Evolutionary conservation across 2,888 invertebrate species (phyloP).

Genomic region (Platycnemis pennipes): DNA sequence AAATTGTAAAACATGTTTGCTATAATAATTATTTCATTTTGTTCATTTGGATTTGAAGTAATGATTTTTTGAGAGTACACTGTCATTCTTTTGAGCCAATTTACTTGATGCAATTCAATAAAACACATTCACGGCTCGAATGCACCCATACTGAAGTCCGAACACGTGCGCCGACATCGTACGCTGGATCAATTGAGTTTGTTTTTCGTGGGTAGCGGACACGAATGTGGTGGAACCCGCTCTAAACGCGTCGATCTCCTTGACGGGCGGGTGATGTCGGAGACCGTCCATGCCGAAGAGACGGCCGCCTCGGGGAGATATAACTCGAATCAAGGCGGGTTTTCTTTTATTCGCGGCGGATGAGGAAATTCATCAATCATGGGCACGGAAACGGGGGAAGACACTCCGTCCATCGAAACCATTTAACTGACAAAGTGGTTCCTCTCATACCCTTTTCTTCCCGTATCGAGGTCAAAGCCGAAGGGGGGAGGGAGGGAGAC

Average conservation of each 20-base stretch:
- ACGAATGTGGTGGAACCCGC: not conserved
- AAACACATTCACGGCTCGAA: no score
- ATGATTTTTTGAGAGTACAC: no score
- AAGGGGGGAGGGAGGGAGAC: not conserved
- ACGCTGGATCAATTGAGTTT: not conserved
- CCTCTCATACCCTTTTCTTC: not conserved
- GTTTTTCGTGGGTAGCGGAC: not conserved
- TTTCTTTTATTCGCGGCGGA: not conserved
- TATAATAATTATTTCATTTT: no score
- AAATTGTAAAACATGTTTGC: no score
- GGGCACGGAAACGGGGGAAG: constrained; percentile 23
- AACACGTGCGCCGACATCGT: not conserved
- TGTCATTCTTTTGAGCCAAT: no score
- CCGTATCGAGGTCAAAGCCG: not conserved
- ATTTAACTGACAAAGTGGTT: constrained; percentile 28
- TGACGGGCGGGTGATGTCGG: not conserved
- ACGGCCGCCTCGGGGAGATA: not conserved
- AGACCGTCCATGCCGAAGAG: not conserved
- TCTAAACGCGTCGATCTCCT: not conserved
- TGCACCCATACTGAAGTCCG: no score
- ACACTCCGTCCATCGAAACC: not conserved
- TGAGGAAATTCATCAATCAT: constrained; percentile 62
- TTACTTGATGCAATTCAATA: no score
- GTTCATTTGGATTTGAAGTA: no score
- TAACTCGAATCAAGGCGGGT: not conserved